Percentiles rank a stretch among this genome's conserved stretches.
Conservation (phyloP, 1,140 invertebrate genomes). For the Tetragnatha versicolor region DNA sequence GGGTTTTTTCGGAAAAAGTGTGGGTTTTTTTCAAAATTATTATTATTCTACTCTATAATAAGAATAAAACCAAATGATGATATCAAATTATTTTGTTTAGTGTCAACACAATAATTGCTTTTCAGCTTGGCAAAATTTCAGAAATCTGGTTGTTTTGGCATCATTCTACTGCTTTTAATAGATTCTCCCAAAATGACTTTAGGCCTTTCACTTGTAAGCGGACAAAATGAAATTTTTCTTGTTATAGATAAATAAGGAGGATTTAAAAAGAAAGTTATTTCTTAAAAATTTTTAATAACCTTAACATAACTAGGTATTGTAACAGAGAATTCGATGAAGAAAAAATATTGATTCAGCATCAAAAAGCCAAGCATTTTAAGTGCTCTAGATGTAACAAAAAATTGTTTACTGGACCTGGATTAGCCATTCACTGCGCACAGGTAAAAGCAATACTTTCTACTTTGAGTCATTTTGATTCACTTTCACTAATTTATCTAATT, state of each 20-base stretch:
- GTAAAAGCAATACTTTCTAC: constrained; percentile 66
- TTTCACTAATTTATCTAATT: neutral
- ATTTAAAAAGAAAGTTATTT: neutral
- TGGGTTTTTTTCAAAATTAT: no score
- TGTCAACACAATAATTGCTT: no score
- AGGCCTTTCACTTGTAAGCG: constrained; percentile 70
- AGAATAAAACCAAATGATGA: no score
- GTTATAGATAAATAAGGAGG: neutral
- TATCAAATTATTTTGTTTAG: no score
- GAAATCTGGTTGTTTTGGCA: no score
- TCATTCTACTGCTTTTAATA: no score
- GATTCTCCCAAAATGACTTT: no score
- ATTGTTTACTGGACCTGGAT: constrained; percentile 95
- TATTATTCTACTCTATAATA: no score
- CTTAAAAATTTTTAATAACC: neutral
- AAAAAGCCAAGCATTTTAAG: constrained; percentile 99
- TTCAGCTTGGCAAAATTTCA: no score
- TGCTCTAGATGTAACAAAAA: constrained; percentile 99
- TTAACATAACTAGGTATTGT: constrained; percentile 82
- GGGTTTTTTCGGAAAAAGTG: no score
- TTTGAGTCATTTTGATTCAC: neutral
- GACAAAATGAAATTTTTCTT: constrained; percentile 25
- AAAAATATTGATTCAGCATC: constrained; percentile 99
- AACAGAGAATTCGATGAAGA: constrained; percentile 99
- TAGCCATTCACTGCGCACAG: constrained; percentile 99